These are phyloP conservation scores for Teleogryllus oceanicus DNA, from an alignment of 2,888 invertebrate genomes.

Conservation along the genomic window DNA sequence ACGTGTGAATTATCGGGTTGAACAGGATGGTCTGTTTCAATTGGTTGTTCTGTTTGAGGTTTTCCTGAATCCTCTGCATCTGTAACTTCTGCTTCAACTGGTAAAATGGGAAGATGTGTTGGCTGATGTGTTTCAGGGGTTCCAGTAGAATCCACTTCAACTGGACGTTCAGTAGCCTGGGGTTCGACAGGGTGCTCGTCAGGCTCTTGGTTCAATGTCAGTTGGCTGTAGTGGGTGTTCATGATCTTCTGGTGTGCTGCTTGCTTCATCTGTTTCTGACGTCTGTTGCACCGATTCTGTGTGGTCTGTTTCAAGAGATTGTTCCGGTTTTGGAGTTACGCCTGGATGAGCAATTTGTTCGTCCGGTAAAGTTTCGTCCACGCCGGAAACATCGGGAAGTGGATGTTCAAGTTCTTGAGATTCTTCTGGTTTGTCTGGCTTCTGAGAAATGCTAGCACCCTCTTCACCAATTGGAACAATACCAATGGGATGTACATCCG, in stretches of 20 bases:
- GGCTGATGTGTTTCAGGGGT: not conserved
- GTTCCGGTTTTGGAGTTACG: not conserved
- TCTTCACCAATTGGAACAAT: not conserved
- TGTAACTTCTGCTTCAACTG: not conserved
- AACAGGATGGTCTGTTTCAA: not conserved
- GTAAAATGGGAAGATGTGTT: not conserved
- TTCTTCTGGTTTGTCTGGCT: not conserved
- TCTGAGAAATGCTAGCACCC: not conserved
- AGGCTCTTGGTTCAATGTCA: too few relatives aligned
- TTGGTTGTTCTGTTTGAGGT: not conserved
- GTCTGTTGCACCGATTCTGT: not conserved
- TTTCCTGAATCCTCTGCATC: not conserved
- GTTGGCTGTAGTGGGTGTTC: too few relatives aligned
- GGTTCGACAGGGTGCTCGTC: too few relatives aligned
- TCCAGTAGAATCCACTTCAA: not conserved
- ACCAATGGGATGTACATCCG: not conserved
- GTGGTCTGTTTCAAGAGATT: not conserved
- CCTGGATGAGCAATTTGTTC: not conserved
- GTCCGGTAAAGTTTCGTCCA: not conserved
- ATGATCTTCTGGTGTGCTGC: not conserved
- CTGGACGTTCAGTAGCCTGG: not conserved
- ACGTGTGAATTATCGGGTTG: not conserved
- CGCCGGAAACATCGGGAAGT: not conserved
- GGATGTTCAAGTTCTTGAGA: not conserved
- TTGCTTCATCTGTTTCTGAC: not conserved